These are phyloP conservation scores for Miltochrista miniata DNA, from an alignment of 2,888 invertebrate genomes.

Conservation along the genomic window DNA sequence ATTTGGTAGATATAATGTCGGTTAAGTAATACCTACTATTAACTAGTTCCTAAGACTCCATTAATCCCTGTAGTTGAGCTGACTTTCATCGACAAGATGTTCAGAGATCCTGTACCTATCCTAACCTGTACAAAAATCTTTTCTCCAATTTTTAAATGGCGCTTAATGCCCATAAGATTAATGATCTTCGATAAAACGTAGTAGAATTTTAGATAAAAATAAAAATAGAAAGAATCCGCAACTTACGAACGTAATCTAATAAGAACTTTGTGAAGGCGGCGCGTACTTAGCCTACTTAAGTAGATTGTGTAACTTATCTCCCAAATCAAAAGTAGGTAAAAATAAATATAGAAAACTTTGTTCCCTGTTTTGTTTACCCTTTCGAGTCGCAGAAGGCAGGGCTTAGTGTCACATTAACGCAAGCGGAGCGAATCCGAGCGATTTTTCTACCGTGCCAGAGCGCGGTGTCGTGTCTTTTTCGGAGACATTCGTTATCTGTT, in stretches of 20 bases:
- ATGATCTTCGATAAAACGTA: constrained; percentile 3
- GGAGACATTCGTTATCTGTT: constrained; percentile 72
- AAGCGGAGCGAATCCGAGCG: constrained; percentile 31
- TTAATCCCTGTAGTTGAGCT: too few species aligned
- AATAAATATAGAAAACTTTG: constrained; percentile 35
- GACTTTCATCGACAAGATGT: too few species aligned
- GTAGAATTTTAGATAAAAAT: constrained; percentile 18
- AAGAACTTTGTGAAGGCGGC: constrained; percentile 31
- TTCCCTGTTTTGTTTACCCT: constrained; percentile 49
- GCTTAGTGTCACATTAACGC: constrained; percentile 62
- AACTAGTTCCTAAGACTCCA: too few species aligned
- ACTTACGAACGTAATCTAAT: constrained; percentile 38
- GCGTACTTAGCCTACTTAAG: constrained; percentile 30
- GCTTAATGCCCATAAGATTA: not conserved
- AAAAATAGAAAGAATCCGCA: constrained; percentile 25
- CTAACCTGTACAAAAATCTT: not conserved
- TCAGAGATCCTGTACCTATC: too few species aligned
- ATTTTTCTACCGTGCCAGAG: constrained; percentile 32
- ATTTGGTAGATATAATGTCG: too few species aligned
- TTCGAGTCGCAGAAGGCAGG: constrained; percentile 42
- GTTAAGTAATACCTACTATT: too few species aligned
- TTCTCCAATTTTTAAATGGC: not conserved
- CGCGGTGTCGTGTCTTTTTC: constrained; percentile 38
- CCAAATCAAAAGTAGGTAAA: constrained; percentile 40
- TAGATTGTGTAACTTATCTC: constrained; percentile 33